These are phyloP conservation scores for Enhydra lutris DNA, from an alignment of 2,113 vertebrate genomes.

Conservation along the genomic window DNA sequence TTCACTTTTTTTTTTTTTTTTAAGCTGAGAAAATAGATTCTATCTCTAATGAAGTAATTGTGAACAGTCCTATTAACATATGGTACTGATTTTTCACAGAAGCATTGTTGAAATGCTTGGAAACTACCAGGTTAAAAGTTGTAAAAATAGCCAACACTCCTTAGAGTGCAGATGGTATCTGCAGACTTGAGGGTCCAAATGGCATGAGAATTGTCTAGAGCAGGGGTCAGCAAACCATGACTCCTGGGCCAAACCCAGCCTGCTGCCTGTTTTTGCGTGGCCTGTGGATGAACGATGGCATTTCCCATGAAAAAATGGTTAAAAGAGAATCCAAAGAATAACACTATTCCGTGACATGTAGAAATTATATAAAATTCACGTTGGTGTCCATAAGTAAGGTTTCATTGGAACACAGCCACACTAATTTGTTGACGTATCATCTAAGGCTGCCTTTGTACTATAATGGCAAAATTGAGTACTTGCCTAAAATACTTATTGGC, in stretches of 20 bases:
- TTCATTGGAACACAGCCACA: background rate
- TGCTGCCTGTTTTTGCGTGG: background rate
- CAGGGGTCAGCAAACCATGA: background rate
- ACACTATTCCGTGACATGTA: background rate
- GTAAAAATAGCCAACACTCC: slow-evolving; percentile 17
- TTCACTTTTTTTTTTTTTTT: slow-evolving; percentile 30
- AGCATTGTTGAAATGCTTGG: slow-evolving; percentile 65
- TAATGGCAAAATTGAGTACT: background rate
- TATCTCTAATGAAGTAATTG: slow-evolving; percentile 69
- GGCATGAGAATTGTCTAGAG: background rate
- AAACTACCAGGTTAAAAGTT: slow-evolving; percentile 56
- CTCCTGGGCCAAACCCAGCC: background rate
- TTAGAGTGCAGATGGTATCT: slow-evolving; percentile 32
- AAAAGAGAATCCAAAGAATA: slow-evolving; percentile 6
- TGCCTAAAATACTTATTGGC: background rate
- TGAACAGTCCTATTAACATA: slow-evolving; percentile 61
- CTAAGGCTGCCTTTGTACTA: background rate
- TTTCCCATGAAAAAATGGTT: background rate
- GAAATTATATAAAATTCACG: background rate
- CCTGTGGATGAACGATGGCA: background rate
- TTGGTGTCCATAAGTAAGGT: background rate
- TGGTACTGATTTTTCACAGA: slow-evolving; percentile 70
- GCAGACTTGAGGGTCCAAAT: background rate
- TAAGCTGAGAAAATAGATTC: slow-evolving; percentile 64
- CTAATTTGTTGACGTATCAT: background rate